Conservation (phyloP, 2,888 invertebrate genomes). For the Hemistola chrysoprasaria region DNA sequence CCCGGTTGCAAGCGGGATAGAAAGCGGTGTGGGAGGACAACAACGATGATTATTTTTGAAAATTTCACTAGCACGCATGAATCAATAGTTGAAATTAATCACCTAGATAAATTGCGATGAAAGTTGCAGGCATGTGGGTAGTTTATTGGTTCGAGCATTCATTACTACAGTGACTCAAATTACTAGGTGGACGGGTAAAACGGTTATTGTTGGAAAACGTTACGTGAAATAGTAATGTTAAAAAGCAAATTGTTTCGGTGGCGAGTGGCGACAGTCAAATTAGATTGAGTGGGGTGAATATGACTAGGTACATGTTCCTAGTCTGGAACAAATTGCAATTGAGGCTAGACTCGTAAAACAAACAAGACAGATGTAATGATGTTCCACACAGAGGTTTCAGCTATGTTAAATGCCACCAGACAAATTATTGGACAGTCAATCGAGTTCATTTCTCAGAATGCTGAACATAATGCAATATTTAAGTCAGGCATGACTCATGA, state of each 20-base stretch:
- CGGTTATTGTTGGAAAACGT: constrained; percentile 18
- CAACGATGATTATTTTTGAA: constrained; percentile 36
- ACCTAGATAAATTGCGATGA: constrained; percentile 21
- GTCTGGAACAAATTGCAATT: constrained; percentile 10
- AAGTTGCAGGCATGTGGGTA: constrained; percentile 17
- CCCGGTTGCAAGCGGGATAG: constrained; percentile 39
- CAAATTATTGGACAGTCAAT: too few relatives aligned
- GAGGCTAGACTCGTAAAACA: neutral
- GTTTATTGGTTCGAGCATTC: constrained; percentile 19
- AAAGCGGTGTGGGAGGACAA: constrained; percentile 65
- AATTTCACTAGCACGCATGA: neutral
- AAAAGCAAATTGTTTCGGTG: too few relatives aligned
- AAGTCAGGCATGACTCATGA: too few relatives aligned
- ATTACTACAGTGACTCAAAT: constrained; percentile 16
- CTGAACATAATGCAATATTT: too few relatives aligned
- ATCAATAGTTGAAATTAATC: too few relatives aligned
- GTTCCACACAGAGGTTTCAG: too few relatives aligned
- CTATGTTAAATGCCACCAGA: too few relatives aligned
- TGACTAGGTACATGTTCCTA: constrained; percentile 5
- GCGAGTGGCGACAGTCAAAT: constrained; percentile 8
- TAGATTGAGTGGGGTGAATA: constrained; percentile 6
- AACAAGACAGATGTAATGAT: neutral
- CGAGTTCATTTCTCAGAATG: too few relatives aligned
- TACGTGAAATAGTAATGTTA: constrained; percentile 25
- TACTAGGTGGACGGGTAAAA: constrained; percentile 14